These are phyloP conservation scores for Anagrus nilaparvatae DNA, from an alignment of 1,140 invertebrate genomes.

Conservation along the genomic window DNA sequence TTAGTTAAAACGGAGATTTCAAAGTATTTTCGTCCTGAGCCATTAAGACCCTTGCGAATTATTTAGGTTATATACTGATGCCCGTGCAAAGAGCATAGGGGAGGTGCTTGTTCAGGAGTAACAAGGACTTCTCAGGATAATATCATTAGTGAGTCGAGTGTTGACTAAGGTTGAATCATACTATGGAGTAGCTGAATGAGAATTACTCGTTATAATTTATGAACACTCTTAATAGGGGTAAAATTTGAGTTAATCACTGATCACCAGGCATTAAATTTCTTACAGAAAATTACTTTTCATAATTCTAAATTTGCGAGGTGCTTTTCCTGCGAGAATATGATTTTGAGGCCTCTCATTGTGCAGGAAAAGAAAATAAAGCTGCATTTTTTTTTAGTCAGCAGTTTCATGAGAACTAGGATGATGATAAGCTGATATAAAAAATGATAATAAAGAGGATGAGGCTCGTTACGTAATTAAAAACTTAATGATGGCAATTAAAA, in stretches of 20 bases:
- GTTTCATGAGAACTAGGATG: too few species aligned
- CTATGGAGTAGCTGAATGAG: conserved; percentile 10
- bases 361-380: conserved; percentile 5
- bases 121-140: neutral
- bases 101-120: neutral
- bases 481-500: too few species aligned
- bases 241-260: conserved; percentile 2
- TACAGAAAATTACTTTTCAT: neutral
- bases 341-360: conserved; percentile 7
- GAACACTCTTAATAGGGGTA: conserved; percentile 1
- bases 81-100: neutral
- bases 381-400: neutral
- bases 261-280: too few species aligned
- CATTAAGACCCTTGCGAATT: neutral
- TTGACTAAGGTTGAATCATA: neutral
- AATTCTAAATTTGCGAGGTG: conserved; percentile 5
- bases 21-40: neutral
- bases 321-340: conserved; percentile 12
- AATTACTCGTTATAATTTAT: conserved; percentile 11
- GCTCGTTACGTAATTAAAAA: too few species aligned
- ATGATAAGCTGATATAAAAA: too few species aligned
- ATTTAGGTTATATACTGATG: conserved; percentile 3
- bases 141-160: conserved; percentile 5
- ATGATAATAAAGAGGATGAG: too few species aligned
- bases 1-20: conserved; percentile 9